Percentiles rank a stretch among this genome's conserved stretches.
Conservation (phyloP, 2,113 vertebrate genomes). For the Dendropsophus ebraccatus region DNA sequence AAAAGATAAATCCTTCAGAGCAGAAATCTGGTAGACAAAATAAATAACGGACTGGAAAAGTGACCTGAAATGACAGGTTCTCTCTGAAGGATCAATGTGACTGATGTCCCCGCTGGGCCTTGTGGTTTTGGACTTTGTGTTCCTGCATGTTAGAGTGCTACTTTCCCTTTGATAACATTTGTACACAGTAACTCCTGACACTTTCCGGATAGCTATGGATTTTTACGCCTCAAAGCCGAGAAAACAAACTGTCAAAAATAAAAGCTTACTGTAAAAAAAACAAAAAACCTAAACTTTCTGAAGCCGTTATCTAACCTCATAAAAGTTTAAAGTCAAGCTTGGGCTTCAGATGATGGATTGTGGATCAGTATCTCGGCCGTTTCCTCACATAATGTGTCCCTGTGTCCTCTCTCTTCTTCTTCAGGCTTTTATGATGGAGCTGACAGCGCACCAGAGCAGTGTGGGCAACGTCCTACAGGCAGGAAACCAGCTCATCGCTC, state of each 20-base stretch:
- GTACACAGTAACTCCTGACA: too few species aligned
- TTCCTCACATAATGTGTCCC: neutral
- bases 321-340: neutral
- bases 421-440: slow-evolving; percentile 96
- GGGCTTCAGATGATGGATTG: slow-evolving; percentile 5
- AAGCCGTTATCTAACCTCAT: neutral
- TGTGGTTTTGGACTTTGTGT: too few species aligned
- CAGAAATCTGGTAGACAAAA: too few species aligned
- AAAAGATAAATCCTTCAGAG: too few species aligned
- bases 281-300: neutral
- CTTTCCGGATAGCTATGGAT: too few species aligned
- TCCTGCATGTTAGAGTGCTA: too few species aligned
- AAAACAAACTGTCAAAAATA: neutral
- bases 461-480: slow-evolving; percentile 94
- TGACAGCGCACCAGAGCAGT: slow-evolving; percentile 95
- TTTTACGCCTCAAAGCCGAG: too few species aligned
- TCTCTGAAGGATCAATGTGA: too few species aligned
- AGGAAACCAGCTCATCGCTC: slow-evolving; percentile 91
- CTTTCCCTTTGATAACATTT: too few species aligned
- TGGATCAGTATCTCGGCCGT: neutral
- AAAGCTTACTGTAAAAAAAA: neutral
- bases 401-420: slow-evolving; percentile 42
- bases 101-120: too few species aligned
- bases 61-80: too few species aligned
- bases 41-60: too few species aligned